Conservation (phyloP, 2,797 vertebrate species). For the Parambassis ranga region DNA sequence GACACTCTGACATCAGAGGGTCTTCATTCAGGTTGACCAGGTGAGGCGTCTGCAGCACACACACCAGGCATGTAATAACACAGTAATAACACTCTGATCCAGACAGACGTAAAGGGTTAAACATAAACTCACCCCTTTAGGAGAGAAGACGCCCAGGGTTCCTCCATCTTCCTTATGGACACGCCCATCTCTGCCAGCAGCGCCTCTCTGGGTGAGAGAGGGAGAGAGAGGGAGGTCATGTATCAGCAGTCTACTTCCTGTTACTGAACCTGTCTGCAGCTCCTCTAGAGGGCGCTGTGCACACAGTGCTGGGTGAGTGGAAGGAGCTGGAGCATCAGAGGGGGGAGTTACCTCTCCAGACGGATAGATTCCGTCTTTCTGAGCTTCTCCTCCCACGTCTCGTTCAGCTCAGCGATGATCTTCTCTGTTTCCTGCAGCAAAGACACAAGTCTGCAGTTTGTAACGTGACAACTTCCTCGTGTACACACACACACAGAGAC, state of each 20-base stretch:
- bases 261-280: rapidly evolving
- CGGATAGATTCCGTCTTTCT: constrained; percentile 88
- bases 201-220: constrained; percentile 80
- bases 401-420: constrained; percentile 90
- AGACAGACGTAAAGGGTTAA: rapidly evolving
- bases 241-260: rapidly evolving
- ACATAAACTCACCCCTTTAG: constrained; percentile 84
- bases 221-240: neutral
- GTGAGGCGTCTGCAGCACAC: too few relatives aligned
- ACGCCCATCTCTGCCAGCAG: constrained; percentile 91
- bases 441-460: too few relatives aligned
- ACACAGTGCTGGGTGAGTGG: neutral
- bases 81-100: too few relatives aligned
- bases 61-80: too few relatives aligned
- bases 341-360: constrained; percentile 81
- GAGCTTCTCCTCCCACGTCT: constrained; percentile 92
- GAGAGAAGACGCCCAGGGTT: constrained; percentile 90
- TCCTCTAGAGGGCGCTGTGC: neutral
- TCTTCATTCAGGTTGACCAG: too few relatives aligned
- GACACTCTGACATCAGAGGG: too few relatives aligned
- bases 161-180: constrained; percentile 89
- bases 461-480: too few relatives aligned
- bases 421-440: constrained; percentile 86
- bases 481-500: neutral
- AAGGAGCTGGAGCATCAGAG: neutral